Base-by-base conservation (phyloP, 92 coral and sea anemone genomes). In the Porites evermanni region DNA sequence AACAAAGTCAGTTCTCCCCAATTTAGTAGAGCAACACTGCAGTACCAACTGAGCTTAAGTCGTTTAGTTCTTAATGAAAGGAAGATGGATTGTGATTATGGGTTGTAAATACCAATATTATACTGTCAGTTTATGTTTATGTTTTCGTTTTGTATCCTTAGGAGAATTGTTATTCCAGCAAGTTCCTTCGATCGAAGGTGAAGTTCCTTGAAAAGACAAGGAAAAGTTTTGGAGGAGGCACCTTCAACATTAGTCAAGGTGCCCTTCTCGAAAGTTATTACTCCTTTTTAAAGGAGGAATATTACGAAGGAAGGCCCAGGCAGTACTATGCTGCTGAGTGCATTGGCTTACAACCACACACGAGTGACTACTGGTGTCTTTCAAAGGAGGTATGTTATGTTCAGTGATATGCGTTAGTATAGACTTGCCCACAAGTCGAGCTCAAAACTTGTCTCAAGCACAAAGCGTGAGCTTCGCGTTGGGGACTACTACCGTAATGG, bases 161-260 rank as follows among this genome's bases (percentile, higher is more conserved):
- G 76, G 76, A 12, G 54, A 29, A 73, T 73, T 73, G 78, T 73
- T 47, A 73, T 73, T 47, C 78, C 78, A n/a, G 78, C 47, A 19
- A 73, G 78, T 53, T 51, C 78, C 19, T 73, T 73, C 19, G 78
- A 73, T 19, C 23, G 61, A 73, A 73, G 61, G 19, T 73, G 26
- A 73, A 73, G 78, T 73, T 73, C 78, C 53, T 21, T 19, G 47
- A 73, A 19, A 73, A 21, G 78, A 73, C 78, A n/a, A 47, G 78
- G 13, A 54, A 54, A 54, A 54, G 59, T 54, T 54, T 54, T 12
- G 59, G 59, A 54, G 61, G 61, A 54, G 61, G 61, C 54, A 47
- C 56, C 26, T 71, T 71, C 67, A 63, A 63, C 67, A 63, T 63
- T 63, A 63, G 67, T 63, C 20, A 63, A 63, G 67, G 67, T 63